Evolutionary conservation across 2,113 vertebrate genomes (phyloP), one percentile per base, ranked within the genome.

Genomic region (Myxocyprinus asiaticus): DNA sequence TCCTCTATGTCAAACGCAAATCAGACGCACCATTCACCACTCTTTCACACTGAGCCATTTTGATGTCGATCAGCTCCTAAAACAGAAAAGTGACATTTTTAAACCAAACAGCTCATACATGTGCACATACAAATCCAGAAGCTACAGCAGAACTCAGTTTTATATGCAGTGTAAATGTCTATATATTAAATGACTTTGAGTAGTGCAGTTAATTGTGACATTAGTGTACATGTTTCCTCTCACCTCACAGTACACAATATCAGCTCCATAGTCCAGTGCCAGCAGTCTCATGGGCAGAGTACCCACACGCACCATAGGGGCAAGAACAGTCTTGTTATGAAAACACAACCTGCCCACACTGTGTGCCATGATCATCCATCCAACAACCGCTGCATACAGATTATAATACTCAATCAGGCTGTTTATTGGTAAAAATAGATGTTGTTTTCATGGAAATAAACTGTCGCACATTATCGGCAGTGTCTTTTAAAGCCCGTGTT

Each of bases 221-320:
- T 7, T 12, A 55, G 14, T 11, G 5, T 55, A 15, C 8, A 63
- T 6, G 0, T 55, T 9, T 4, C 55, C 51, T 45, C 92, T 70
- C 89, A 99, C 98, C 96, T 99, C 97, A 67, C 96, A 96, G 88
- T 99, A 99, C 55, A 99, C 98, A 48, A 98, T 92, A 77, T 98
- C 96, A 0, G 97, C 97, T 42, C 98, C 98, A 10, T 96, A 97
- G 89, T 99, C 96, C 88, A 99, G 89, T 6, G 98, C 96, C 11
- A 99, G 91, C 6, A 99, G 94, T 0, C 97, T 89, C 98, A 98
- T 99, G 0, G 98, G 97, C 2, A 99, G 88, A 0, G 97, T 96
- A 10, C 98, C 97, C 6, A 99, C 95, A 0, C 98, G 93, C 66
- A 99, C 98, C 98, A 99, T 98, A 0, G 98, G 98, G 7, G 96